Percentiles rank a stretch among this genome's conserved stretches.
Evolutionary conservation across 2,888 invertebrate genomes (phyloP).

Genomic region (Cephus rjabovi): DNA sequence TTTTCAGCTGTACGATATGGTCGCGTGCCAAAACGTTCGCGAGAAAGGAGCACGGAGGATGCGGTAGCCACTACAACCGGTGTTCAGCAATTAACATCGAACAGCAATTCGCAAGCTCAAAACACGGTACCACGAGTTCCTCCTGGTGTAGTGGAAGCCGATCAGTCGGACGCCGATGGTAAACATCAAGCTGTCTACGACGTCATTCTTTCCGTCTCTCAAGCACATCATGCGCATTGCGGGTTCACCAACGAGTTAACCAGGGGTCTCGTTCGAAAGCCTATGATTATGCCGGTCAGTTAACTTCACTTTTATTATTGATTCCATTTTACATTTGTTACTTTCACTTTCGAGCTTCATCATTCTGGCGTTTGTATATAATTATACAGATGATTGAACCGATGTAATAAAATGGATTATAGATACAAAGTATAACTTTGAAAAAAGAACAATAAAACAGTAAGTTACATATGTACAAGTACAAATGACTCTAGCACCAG

Average conservation of each 20-base stretch:
- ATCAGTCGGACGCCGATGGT: slow-evolving; percentile 68
- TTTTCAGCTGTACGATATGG: slow-evolving; percentile 92
- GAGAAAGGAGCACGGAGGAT: slow-evolving; percentile 79
- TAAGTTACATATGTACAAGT: no score
- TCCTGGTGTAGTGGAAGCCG: slow-evolving; percentile 65
- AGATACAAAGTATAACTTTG: no score
- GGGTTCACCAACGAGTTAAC: slow-evolving; percentile 89
- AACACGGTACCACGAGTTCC: slow-evolving; percentile 61
- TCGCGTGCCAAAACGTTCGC: slow-evolving; percentile 92
- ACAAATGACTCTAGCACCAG: slow-evolving; percentile 1
- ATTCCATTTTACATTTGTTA: neutral
- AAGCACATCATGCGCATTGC: slow-evolving; percentile 90
- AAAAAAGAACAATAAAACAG: no score
- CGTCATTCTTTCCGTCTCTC: slow-evolving; percentile 81
- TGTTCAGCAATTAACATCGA: slow-evolving; percentile 49
- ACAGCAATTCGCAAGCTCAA: slow-evolving; percentile 52
- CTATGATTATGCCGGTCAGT: slow-evolving; percentile 73
- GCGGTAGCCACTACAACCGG: slow-evolving; percentile 63
- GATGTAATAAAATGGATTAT: no score
- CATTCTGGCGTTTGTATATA: no score
- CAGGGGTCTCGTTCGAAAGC: slow-evolving; percentile 76
- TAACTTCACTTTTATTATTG: slow-evolving; percentile 13
- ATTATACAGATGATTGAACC: no score
- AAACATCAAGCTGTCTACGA: slow-evolving; percentile 80
- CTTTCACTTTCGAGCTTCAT: neutral